phyloP scores from a whole-genome alignment of 2,797 vertebrate species.

The Rhynchonycteris naso region DNA sequence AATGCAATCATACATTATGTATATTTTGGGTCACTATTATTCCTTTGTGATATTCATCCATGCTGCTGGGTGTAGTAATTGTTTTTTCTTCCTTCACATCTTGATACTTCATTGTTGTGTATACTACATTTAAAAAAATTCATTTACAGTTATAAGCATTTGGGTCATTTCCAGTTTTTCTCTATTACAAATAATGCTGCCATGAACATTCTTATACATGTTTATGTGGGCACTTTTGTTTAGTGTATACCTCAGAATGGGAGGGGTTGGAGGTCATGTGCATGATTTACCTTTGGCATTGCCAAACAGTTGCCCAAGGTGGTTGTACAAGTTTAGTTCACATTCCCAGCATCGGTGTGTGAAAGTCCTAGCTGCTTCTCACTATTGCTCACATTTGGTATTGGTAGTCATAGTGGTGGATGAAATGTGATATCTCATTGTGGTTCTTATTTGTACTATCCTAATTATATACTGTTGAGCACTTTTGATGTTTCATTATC shows the following conservation, averaged over 20 bases:
- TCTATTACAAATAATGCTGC: background rate
- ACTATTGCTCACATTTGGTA: background rate
- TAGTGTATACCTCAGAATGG: background rate
- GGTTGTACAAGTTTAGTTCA: background rate
- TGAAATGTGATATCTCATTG: background rate
- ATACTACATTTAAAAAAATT: background rate
- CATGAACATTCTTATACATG: background rate
- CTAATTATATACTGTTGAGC: background rate
- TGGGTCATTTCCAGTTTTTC: conserved; percentile 3
- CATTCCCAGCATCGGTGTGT: background rate
- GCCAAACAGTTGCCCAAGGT: background rate
- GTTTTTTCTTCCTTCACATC: background rate
- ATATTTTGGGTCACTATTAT: background rate
- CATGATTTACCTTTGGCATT: background rate
- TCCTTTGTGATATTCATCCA: background rate
- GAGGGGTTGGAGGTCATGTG: background rate
- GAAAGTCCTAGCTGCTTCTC: background rate
- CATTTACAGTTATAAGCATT: conserved; percentile 3
- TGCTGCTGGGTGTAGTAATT: background rate
- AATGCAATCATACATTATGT: background rate
- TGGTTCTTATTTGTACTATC: conserved; percentile 3
- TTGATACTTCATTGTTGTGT: conserved; percentile 1
- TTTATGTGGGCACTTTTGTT: background rate
- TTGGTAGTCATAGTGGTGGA: background rate
- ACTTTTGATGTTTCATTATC: background rate